Base-by-base conservation (phyloP, 2,113 vertebrate species). In the Rhynchopsitta pachyrhyncha region DNA sequence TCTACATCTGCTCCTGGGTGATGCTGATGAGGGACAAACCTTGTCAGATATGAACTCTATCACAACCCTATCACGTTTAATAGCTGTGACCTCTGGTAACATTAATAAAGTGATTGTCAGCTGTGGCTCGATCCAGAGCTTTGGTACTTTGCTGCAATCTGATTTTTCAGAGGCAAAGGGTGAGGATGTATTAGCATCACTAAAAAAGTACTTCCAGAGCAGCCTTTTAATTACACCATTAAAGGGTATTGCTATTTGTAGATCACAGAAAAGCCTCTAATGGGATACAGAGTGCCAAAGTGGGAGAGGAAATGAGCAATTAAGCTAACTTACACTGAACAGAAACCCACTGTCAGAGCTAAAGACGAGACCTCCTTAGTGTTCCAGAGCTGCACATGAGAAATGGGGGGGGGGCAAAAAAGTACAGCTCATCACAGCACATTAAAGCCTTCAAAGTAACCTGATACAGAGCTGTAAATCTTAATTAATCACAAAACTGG, bases 281-380 rank as follows among this genome's bases (percentile, higher is more conserved):
- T 94, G 86, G 95, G 92, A 92, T 92, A 76, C 69, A 42, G 82
- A 94, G 91, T 93, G 92, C 90, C 91, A 85, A 92, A 92, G 42
- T 79, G 70, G 92, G 86, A 96, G 90, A 96, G 96, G 96, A 97
- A 97, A 94, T 22, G 52, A 87, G 93, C 93, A 96, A 96, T 97
- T 96, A 97, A 89, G 86, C 81, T 93, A 96, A 96, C 95, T 96
- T 93, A 93, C 88, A 84, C 80, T 77, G 93, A 96, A 94, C 93
- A 96, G 92, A 97, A 96, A 94, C 83, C 80, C 83, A 89, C 63
- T 96, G 92, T 96, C 86, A 95, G 57, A 81, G 69, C 80, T 88
- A 60, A 71, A 57, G 90, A 87, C 3, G 37, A 91, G 86, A 90
- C 59, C 47, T 92, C 88, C 90, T 94, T 60, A 84, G 66, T 62